Conservation (phyloP, 2,797 vertebrate genomes). For the Centroberyx gerrardi region DNA sequence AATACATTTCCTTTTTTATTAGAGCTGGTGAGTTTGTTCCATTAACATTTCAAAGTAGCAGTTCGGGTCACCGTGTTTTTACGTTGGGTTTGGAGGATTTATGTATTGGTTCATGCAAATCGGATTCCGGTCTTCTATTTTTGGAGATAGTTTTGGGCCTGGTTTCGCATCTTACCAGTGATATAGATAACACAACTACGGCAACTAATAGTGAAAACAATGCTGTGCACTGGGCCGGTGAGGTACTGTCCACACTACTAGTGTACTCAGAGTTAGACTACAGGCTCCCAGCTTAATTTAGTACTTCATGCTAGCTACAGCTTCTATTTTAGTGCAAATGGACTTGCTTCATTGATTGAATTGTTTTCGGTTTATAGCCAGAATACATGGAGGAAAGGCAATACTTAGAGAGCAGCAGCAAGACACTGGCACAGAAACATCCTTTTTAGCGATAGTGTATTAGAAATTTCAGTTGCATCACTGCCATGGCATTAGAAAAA, state of each 20-base stretch:
- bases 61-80: not conserved
- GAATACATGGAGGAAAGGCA: not conserved
- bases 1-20: constrained; percentile 14
- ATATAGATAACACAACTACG: constrained; percentile 22
- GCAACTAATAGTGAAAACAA: constrained; percentile 37
- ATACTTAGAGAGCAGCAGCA: not conserved
- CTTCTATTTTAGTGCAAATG: not conserved
- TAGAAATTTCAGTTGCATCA: too few relatives aligned
- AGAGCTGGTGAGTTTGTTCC: not conserved
- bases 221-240: not conserved
- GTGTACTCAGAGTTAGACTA: not conserved
- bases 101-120: constrained; percentile 52
- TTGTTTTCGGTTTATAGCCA: constrained; percentile 7
- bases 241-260: not conserved
- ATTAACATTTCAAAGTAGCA: not conserved
- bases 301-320: not conserved
- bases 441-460: not conserved
- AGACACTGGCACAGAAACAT: not conserved
- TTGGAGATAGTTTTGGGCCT: constrained; percentile 26
- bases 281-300: not conserved
- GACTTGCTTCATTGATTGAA: not conserved
- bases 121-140: constrained; percentile 55
- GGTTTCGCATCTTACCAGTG: constrained; percentile 53
- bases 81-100: constrained; percentile 13
- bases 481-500: too few relatives aligned